A percentile compares a stretch with the other conserved stretches of the same genome.
Conservation (phyloP, 2,888 invertebrate species). For the Helobdella robusta region DNA sequence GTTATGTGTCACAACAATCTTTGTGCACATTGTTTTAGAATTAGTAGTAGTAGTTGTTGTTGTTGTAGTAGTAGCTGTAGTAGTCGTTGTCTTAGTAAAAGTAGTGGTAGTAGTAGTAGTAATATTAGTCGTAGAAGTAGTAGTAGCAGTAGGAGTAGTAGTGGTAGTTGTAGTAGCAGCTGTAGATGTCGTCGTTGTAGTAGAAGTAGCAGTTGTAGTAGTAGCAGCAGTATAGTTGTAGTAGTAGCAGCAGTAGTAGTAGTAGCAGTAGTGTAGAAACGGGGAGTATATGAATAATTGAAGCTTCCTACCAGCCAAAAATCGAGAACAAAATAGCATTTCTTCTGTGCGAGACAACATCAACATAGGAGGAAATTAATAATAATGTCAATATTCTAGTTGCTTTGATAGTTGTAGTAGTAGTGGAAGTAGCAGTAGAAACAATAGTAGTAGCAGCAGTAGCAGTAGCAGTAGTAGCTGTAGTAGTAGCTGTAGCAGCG, state of each 20-base stretch:
- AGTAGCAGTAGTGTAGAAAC: conserved; percentile 8
- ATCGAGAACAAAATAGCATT: neutral
- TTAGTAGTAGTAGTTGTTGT: neutral
- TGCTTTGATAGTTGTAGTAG: neutral
- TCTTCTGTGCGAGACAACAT: neutral
- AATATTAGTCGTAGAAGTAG: conserved; percentile 1
- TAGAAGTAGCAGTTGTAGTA: conserved; percentile 13
- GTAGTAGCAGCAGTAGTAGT: conserved; percentile 16
- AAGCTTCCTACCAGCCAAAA: neutral
- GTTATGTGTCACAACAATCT: neutral
- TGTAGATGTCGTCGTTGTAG: conserved; percentile 3
- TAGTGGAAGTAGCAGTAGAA: neutral
- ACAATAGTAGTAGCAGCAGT: conserved; percentile 9
- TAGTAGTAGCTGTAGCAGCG: conserved; percentile 10
- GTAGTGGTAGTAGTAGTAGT: conserved; percentile 8
- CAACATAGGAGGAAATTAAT: neutral
- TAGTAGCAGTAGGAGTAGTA: too few relatives aligned
- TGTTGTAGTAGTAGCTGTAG: conserved; percentile 2
- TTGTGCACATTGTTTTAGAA: neutral
- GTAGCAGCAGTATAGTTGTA: too few relatives aligned
- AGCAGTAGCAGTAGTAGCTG: conserved; percentile 12
- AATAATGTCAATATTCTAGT: neutral
- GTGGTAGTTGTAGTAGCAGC: conserved; percentile 8
- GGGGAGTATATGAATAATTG: neutral
- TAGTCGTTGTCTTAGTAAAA: neutral